Conservation (phyloP, 30 jellyfish, hydroid and myxozoan species). For the Catostylus mosaicus region DNA sequence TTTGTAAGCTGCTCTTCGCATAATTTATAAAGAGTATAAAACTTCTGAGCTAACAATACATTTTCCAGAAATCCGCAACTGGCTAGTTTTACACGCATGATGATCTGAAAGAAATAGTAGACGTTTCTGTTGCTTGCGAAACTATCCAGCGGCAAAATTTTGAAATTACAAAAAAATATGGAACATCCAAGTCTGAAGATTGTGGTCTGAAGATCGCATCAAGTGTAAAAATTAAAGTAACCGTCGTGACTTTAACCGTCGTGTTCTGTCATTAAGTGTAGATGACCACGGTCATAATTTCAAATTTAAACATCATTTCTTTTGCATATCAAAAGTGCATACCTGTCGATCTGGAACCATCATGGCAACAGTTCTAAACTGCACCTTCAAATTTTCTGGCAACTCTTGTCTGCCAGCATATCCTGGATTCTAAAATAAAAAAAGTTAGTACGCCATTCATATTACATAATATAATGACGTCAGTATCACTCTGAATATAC, state of each 20-base stretch:
- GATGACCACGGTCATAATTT: no score
- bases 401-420: slow-evolving; percentile 98
- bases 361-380: slow-evolving; percentile 98
- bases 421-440: slow-evolving; percentile 83
- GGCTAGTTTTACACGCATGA: slow-evolving; percentile 97
- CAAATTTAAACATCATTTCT: no score
- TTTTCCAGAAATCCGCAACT: slow-evolving; percentile 97
- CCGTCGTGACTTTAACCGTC: no score
- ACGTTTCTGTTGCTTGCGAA: not conserved
- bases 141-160: not conserved
- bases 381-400: slow-evolving; percentile 95
- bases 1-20: slow-evolving; percentile 98
- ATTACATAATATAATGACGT: not conserved
- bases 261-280: no score
- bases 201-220: no score
- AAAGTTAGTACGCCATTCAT: not conserved
- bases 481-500: no score
- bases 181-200: not conserved
- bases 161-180: not conserved
- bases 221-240: no score
- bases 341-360: slow-evolving; percentile 99
- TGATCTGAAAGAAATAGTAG: slow-evolving; percentile 48
- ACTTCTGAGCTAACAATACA: slow-evolving; percentile 94
- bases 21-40: slow-evolving; percentile 87
- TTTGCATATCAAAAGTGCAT: no score